phyloP scores from a whole-genome alignment of 2,797 vertebrate genomes.

The Pseudochirops corinnae region DNA sequence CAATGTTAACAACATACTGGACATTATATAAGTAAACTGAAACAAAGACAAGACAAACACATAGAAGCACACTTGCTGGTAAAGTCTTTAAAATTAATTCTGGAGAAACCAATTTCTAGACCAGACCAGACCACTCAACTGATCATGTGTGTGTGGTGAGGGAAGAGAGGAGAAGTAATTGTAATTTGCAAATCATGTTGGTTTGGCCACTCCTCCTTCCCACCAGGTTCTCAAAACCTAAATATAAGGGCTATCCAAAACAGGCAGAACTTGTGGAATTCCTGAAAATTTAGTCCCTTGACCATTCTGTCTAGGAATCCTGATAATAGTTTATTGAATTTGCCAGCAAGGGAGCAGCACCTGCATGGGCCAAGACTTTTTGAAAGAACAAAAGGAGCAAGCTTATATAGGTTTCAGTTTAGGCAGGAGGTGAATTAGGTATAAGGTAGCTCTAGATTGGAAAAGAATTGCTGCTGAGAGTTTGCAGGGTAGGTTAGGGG shows the following conservation, averaged over 20 bases:
- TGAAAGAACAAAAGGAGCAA: too few relatives aligned
- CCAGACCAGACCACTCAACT: neutral
- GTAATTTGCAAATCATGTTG: neutral
- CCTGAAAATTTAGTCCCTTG: neutral
- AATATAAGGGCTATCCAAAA: neutral
- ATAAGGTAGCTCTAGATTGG: too few relatives aligned
- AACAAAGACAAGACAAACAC: neutral
- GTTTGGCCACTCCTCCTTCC: neutral
- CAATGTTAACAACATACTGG: neutral
- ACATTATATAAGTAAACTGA: neutral
- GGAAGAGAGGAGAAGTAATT: too few relatives aligned
- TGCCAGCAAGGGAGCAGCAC: neutral
- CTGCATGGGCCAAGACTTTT: too few relatives aligned
- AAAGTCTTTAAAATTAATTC: neutral
- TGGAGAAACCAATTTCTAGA: neutral
- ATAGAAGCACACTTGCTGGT: neutral
- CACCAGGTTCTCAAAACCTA: neutral
- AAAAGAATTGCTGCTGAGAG: too few relatives aligned
- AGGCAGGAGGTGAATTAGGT: too few relatives aligned
- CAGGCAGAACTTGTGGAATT: neutral
- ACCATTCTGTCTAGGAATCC: neutral
- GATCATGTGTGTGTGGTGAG: too few relatives aligned
- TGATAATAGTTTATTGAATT: neutral
- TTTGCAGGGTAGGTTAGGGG: neutral
- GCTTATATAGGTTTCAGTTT: too few relatives aligned